Conservation (phyloP, 2,113 vertebrate species). For the Hyaena hyaena region DNA sequence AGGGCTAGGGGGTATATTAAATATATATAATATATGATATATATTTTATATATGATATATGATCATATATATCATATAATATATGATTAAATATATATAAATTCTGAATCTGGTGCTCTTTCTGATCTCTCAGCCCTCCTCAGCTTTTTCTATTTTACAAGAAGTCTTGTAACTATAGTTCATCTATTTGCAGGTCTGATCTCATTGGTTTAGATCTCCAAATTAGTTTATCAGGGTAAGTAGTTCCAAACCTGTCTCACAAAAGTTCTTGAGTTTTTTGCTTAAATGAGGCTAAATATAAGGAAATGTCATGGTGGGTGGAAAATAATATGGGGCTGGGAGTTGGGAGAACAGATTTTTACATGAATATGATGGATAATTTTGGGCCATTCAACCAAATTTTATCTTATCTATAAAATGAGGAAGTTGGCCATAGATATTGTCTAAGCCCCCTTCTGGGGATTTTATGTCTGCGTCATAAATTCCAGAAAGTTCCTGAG, state of each 20-base stretch:
- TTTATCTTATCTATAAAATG: background rate
- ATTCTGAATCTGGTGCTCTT: background rate
- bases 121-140: background rate
- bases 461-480: slow-evolving; percentile 4
- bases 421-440: background rate
- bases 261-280: background rate
- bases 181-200: background rate
- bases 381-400: background rate
- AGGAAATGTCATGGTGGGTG: background rate
- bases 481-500: slow-evolving; percentile 17
- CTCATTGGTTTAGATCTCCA: slow-evolving; percentile 31
- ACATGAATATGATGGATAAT: background rate
- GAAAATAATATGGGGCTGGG: background rate
- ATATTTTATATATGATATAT: no score
- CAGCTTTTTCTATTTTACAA: background rate
- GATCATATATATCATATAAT: no score
- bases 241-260: background rate
- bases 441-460: background rate
- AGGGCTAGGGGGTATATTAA: background rate
- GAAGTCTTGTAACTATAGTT: background rate
- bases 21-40: no score
- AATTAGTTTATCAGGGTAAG: slow-evolving; percentile 1
- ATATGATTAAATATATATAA: no score
- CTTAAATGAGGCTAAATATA: background rate
- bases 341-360: background rate